phyloP scores from a whole-genome alignment of 2,888 invertebrate species.

The Pharmacophagus antenor region DNA sequence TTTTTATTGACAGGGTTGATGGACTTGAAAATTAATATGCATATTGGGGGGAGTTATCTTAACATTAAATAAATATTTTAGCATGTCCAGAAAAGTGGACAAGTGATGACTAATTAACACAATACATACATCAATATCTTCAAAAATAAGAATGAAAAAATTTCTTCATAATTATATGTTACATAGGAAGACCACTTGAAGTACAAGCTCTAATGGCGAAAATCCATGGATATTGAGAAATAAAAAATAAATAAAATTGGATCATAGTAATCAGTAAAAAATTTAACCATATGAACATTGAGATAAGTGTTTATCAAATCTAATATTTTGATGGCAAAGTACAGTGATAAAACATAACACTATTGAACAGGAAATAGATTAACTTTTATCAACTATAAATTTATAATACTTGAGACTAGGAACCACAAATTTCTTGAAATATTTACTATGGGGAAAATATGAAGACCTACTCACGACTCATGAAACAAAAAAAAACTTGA shows the following conservation, averaged over 20 bases:
- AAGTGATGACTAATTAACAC: too few species aligned
- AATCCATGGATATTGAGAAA: neutral
- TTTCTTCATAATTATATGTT: too few species aligned
- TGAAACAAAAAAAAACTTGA: neutral
- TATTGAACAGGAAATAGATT: slow-evolving; percentile 31
- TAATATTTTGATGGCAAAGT: slow-evolving; percentile 28
- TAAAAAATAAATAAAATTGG: slow-evolving; percentile 8
- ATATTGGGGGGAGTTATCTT: too few species aligned
- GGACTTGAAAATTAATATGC: too few species aligned
- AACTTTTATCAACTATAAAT: slow-evolving; percentile 30
- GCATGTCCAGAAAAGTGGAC: too few species aligned
- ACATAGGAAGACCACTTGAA: too few species aligned
- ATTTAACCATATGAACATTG: neutral
- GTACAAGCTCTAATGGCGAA: neutral
- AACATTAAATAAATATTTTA: too few species aligned
- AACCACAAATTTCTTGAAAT: slow-evolving; percentile 15
- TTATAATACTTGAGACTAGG: slow-evolving; percentile 30
- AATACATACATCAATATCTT: too few species aligned
- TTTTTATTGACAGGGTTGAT: too few species aligned
- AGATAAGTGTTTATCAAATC: slow-evolving; percentile 20
- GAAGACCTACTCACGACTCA: neutral
- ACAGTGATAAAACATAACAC: slow-evolving; percentile 28
- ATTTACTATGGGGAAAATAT: neutral
- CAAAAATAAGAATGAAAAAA: too few species aligned
- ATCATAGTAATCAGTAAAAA: slow-evolving; percentile 21